Base-by-base conservation (phyloP, 2,888 invertebrate species). In the Teinopalpus imperialis region DNA sequence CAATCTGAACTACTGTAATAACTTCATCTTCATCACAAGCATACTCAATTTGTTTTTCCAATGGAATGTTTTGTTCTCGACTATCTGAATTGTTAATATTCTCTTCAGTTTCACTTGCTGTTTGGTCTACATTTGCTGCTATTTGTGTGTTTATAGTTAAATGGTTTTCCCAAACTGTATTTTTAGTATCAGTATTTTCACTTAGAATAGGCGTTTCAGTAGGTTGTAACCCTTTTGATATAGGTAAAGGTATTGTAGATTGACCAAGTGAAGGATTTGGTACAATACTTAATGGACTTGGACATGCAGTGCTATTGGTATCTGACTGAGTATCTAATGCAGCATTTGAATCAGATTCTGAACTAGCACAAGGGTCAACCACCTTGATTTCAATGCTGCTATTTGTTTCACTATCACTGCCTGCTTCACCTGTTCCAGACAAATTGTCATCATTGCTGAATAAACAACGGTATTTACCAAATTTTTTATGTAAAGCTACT, bases 381-480 rank as follows among this genome's bases (percentile, higher is more conserved):
- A 78, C 71, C 57, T 79, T 81, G 48, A 82, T 77, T 61, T 88
- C 85, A 53, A 87, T 51, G 63, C 83, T 89, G 57, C 85, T 87
- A 43, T 77, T 87, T 20, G 85, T 88, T 73, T 89, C 90, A 75
- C 88, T 88, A 46, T 89, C 87, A 74, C 87, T 88, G 21, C 88
- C 78, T 49, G 81, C 52, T 39, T 89, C 89, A 66, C 72, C 79
- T 59, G 83, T 86, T 51, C 69, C 83, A 48, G 59, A 54, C 24
- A 73, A 71, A 23, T 63, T 59, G 12, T 81, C 80, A 57, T 82
- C 86, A 69, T 66, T 85, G 52, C 80, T 81, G 50, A 88, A 77
- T 9, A 90, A 65, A 59, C 88, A 90, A 21, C 90, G 74, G 59
- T 90, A 90, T 69, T 90, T 90, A 27, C 91, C 90, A 61, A 91